These are phyloP conservation scores for Tenrec ecaudatus DNA, from an alignment of 2,113 vertebrate genomes.

Conservation along the genomic window DNA sequence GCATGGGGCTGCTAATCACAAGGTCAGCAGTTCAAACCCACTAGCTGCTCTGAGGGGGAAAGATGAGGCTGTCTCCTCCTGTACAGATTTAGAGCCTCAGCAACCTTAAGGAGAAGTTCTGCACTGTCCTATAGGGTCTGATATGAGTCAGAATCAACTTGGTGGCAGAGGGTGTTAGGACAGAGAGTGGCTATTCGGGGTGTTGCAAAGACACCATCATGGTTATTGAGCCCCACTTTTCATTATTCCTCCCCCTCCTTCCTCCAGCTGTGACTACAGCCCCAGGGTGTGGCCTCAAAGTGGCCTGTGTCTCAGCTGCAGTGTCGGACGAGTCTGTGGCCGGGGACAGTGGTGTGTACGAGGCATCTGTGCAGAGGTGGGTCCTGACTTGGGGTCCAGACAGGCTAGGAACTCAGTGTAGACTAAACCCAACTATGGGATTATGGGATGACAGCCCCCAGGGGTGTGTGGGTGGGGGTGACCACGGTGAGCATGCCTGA, in stretches of 20 bases:
- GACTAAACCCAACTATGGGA: neutral
- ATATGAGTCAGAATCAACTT: no score
- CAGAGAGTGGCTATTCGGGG: neutral
- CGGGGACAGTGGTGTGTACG: conserved; percentile 97
- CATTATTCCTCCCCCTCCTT: neutral
- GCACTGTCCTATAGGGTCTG: no score
- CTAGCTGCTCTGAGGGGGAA: no score
- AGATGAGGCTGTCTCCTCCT: no score
- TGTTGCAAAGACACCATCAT: neutral
- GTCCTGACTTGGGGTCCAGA: neutral
- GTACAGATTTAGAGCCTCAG: no score
- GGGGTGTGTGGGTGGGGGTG: neutral
- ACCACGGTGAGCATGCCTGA: accelerated
- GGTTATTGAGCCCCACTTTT: neutral
- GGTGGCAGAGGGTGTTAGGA: no score
- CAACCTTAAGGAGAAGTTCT: no score
- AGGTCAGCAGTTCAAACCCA: no score
- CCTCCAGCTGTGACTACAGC: conserved; percentile 82
- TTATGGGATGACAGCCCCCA: neutral
- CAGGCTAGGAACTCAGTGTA: neutral
- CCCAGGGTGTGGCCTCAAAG: conserved; percentile 87
- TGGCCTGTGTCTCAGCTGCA: conserved; percentile 94
- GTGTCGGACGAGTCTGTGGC: conserved; percentile 98
- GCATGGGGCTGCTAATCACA: no score
- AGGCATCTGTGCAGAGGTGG: conserved; percentile 94